Evolutionary conservation across 2,888 invertebrate species (phyloP).

Genomic region (Nemotelus nigrinus): DNA sequence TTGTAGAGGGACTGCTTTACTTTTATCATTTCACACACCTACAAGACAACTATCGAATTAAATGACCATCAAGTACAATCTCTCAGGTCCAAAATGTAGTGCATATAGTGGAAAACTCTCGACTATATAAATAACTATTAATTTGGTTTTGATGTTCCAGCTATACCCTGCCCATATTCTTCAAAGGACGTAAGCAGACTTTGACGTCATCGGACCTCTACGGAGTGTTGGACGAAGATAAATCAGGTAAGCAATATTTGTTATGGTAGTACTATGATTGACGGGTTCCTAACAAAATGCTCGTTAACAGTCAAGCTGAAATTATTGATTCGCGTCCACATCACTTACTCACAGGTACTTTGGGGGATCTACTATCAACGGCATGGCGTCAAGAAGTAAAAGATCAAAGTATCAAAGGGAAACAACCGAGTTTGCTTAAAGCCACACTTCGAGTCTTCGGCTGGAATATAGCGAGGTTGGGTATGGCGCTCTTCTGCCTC

Average conservation of each 20-base stretch:
- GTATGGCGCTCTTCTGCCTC: slow-evolving; percentile 69
- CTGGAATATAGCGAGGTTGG: slow-evolving; percentile 68
- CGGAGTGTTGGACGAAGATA: slow-evolving; percentile 74
- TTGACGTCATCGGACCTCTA: slow-evolving; percentile 80
- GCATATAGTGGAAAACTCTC: too few species aligned
- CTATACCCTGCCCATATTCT: slow-evolving; percentile 82
- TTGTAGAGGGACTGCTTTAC: too few species aligned
- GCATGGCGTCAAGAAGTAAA: slow-evolving; percentile 70
- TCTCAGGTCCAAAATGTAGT: too few species aligned
- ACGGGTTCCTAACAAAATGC: too few species aligned
- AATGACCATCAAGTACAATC: too few species aligned
- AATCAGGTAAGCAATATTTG: slow-evolving; percentile 66
- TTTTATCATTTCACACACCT: too few species aligned
- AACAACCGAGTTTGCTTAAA: slow-evolving; percentile 68
- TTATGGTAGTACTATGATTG: slow-evolving; percentile 50
- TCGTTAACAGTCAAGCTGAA: too few species aligned
- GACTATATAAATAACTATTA: too few species aligned
- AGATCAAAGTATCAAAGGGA: slow-evolving; percentile 59
- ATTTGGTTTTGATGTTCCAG: slow-evolving; percentile 62
- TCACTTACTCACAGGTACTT: slow-evolving; percentile 41
- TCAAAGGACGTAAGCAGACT: slow-evolving; percentile 76
- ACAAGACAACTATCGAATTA: too few species aligned
- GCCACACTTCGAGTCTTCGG: slow-evolving; percentile 72
- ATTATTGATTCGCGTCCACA: too few species aligned
- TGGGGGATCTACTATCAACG: slow-evolving; percentile 70